Evolutionary conservation across 2,113 vertebrate species (phyloP).

Genomic region (Elgaria multicarinata): DNA sequence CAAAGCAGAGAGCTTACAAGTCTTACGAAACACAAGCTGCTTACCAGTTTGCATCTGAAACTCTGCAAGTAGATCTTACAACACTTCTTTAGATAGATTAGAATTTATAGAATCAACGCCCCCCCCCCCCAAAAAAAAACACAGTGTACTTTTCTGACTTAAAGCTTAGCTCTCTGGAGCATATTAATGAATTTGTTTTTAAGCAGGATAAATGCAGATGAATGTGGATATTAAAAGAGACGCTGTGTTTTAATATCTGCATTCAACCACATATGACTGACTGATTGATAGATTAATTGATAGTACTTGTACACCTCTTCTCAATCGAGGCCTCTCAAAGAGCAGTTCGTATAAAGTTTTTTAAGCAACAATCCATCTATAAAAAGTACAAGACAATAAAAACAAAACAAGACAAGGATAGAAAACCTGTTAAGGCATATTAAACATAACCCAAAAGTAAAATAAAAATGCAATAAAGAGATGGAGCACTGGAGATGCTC

Average conservation of each 20-base stretch:
- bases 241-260: neutral
- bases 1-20: neutral
- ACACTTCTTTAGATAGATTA: constrained; percentile 6
- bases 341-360: neutral
- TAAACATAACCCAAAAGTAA: no score
- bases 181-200: neutral
- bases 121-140: no score
- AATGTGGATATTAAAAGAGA: neutral
- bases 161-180: neutral
- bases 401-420: neutral
- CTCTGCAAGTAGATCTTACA: neutral
- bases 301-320: neutral
- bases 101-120: neutral
- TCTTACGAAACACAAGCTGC: neutral
- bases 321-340: neutral
- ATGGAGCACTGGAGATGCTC: neutral
- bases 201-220: neutral
- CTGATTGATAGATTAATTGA: neutral
- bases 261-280: neutral
- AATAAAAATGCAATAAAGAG: neutral
- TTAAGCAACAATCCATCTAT: neutral
- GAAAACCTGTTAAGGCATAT: no score
- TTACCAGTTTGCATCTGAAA: neutral
- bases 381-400: neutral
- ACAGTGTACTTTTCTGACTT: neutral